phyloP scores from a whole-genome alignment of 2,797 vertebrate species.

The Cheirogaleus major region DNA sequence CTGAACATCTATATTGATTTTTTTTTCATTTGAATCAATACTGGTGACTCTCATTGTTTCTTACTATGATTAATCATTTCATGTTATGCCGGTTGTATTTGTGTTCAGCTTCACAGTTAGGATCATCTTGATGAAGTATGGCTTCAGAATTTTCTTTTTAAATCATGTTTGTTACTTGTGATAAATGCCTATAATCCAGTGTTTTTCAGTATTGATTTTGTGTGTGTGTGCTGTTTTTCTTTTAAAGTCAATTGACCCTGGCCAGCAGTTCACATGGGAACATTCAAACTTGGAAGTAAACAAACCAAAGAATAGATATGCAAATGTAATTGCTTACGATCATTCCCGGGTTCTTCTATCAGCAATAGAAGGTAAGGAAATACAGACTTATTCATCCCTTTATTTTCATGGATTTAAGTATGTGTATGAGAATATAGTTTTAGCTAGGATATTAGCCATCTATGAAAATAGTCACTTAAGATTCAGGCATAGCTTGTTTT shows the following conservation, averaged over 20 bases:
- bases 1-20: constrained; percentile 51
- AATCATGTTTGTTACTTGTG: constrained; percentile 14
- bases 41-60: constrained; percentile 19
- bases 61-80: constrained; percentile 28
- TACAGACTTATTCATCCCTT: neutral
- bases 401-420: neutral
- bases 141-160: constrained; percentile 48
- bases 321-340: constrained; percentile 99
- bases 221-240: constrained; percentile 70
- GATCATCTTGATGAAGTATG: constrained; percentile 49
- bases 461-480: neutral
- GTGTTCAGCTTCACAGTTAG: neutral
- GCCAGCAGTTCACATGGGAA: constrained; percentile 99
- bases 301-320: constrained; percentile 99
- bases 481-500: neutral
- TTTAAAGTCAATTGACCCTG: constrained; percentile 97
- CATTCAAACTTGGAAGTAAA: constrained; percentile 99
- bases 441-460: neutral
- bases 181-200: neutral
- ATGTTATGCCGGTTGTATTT: neutral
- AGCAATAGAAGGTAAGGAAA: constrained; percentile 95
- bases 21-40: constrained; percentile 23
- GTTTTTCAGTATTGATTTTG: constrained; percentile 58
- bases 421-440: constrained; percentile 1
- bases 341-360: constrained; percentile 97